Evolutionary conservation across 2,888 invertebrate genomes (phyloP), one percentile per base, ranked within the genome.

Genomic region (Andrena minutula): DNA sequence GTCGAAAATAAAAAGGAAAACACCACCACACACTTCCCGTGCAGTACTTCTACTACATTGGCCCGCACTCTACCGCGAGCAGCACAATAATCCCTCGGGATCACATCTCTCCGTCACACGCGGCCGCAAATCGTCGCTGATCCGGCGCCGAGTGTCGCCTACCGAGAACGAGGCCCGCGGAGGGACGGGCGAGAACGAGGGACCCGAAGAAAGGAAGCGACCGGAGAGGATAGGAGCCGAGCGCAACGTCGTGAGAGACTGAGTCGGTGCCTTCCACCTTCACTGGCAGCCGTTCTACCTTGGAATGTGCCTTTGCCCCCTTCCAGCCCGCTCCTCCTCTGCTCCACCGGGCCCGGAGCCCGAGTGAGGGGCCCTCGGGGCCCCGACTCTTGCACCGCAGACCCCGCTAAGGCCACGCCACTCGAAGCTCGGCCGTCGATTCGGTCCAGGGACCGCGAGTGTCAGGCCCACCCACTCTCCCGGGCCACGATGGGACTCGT

Each of bases 241-340:
- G 76, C 77, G 77, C 78, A 78, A 88, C 85, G 86, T 85, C 88
- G 86, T 86, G 86, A 84, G 88, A 86, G 87, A 86, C 85, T 86
- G 88, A 70, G 69, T 86, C 81, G 87, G 82, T 87, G 82, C 84
- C 83, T 86, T 87, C 91, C 89, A 90, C 91, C 92, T 92, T 92
- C 88, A 91, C 92, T 89, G 90, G 87, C 89, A 88, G 91, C 88
- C 91, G 91, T 91, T 92, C 91, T 89, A 89, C 89, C 90, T 92
- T 92, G 92, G 92, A 92, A 92, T 92, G 92, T 91, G 92, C 92
- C 90, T 91, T 89, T 88, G 90, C 88, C 91, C 90, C 91, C 90
- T 23, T 56, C 87, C 85, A 76, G 83, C 85, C 88, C 90, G 60
- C 82, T 80, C 79, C 41, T 23, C 63, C 73, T 58, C 76, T 61